Evolutionary conservation across 64 coral and sea anemone species (phyloP), one percentile per base, ranked within the genome.

Genomic region (Montipora cactus): DNA sequence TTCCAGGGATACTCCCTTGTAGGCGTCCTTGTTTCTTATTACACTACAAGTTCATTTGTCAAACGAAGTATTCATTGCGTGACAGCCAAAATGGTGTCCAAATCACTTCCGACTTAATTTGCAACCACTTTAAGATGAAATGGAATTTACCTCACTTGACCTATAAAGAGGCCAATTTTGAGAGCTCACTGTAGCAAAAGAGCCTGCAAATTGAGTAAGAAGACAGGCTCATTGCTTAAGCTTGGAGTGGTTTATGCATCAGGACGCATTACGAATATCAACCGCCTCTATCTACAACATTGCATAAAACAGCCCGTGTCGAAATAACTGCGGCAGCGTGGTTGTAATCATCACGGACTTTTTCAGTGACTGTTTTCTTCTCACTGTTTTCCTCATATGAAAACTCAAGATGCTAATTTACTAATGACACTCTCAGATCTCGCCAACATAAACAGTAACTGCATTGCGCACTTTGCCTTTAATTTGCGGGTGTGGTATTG

Each of bases 121-220:
- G 21, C 71, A 74, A 74, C 71, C 71, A 74, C 71, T 74, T 74
- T 74, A 74, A 21, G 70, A 74, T 74, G 71, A 74, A 74, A 74
- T 18, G 71, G 71, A 74, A 74, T 74, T 74, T 74, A 22, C 71
- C 71, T 74, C 71, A 74, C 71, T 74, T 74, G 71, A 22, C 71
- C 71, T 74, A 22, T 74, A 74, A 74, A 74, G 71, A 74, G 25
- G 71, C 71, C 19, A 74, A 74, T 74, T 74, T 28, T 74, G 71
- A 5, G 71, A 22, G 71, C n/a, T 74, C 71, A 74, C 37, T 57
- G 1, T 57, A 57, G 11, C 53, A 57, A 57, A 8, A 11, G 6
- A 57, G 11, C 7, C 53, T 57, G 53, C 11, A 6, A 57, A 57
- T 57, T 57, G 5, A 57, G 53, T 57, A 57, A 57, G 1, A 37